Evolutionary conservation across 2,797 vertebrate species (phyloP).

Genomic region (Gephyroberyx darwinii): DNA sequence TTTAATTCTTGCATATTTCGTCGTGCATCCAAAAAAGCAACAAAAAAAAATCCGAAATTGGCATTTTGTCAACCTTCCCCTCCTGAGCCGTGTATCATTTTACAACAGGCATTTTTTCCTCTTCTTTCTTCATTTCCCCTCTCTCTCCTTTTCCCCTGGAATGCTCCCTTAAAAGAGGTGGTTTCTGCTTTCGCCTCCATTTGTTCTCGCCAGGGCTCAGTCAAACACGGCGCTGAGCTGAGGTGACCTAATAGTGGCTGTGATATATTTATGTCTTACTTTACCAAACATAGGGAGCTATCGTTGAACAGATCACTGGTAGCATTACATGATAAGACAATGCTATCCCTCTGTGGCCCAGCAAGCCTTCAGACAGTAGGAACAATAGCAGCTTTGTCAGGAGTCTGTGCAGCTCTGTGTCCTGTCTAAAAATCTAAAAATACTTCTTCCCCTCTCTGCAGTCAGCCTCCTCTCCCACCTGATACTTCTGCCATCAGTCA

Average conservation of each 20-base stretch:
- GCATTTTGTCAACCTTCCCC: conserved; percentile 48
- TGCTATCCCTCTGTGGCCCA: conserved; percentile 75
- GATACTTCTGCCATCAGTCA: background rate
- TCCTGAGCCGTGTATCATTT: conserved; percentile 59
- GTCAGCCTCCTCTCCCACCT: conserved; percentile 10
- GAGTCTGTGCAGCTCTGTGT: conserved; percentile 46
- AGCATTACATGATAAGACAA: conserved; percentile 82
- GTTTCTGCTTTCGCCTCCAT: conserved; percentile 72
- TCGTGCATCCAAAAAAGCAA: conserved; percentile 34
- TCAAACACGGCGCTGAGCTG: conserved; percentile 53
- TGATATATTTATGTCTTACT: conserved; percentile 78
- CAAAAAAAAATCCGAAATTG: conserved; percentile 54
- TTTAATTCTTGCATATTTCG: conserved; percentile 36
- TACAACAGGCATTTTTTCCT: conserved; percentile 54
- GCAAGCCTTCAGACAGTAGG: conserved; percentile 66
- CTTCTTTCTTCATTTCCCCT: conserved; percentile 25
- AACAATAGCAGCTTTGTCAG: conserved; percentile 77
- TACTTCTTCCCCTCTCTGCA: conserved; percentile 40
- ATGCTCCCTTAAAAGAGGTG: conserved; percentile 63
- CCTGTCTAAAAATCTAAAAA: conserved; percentile 63
- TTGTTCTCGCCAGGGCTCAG: conserved; percentile 61
- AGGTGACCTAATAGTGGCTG: conserved; percentile 73
- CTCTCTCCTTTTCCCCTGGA: conserved; percentile 54
- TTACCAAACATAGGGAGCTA: conserved; percentile 75
- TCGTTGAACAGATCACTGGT: conserved; percentile 76